Base-by-base conservation (phyloP, 2,113 vertebrate species). In the Tetrax tetrax region DNA sequence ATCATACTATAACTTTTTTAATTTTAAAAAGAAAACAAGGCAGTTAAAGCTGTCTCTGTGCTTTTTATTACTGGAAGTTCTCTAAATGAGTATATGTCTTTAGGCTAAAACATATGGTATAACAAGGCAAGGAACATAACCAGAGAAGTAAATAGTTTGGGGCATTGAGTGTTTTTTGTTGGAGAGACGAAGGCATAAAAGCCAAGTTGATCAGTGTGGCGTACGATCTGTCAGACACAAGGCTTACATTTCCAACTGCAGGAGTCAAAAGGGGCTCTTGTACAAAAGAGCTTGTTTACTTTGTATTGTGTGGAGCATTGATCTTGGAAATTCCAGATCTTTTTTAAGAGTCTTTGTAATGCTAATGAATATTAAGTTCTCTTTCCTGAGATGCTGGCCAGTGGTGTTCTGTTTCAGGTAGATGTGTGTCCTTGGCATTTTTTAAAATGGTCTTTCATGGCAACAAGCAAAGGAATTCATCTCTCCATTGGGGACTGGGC, bases 401-500 rank as follows among this genome's bases (percentile, higher is more conserved):
- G 3, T 28, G 25, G 10, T 23, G 11, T 41, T 69, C 38, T 60
- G 4, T 61, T 89, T 71, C 12, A 54, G 45, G 38, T 71, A 54
- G 68, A 33, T 43, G 9, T 17, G 9, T 31, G 14, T 50, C 33
- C 57, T 24, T 41, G 37, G 27, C 57, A 8, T 23, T 64, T 88
- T 63, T 60, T 2, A 2, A 50, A 54, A 27, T 20, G 11, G 4
- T 75, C n/a, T 78, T 84, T 64, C 7, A 14, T 35, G 16, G 7
- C 24, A 41, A 13, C 13, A 71, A 64, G 57, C 48, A 72, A 41
- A 71, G 63, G 53, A 72, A 41, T 72, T 65, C 2, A 38, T 48
- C 22, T 78, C 12, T 56, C 14, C 7, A 0, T 1, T 75, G n/a
- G 7, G 15, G 43, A 28, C 69, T 41, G 23, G 12, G 12, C 0